Evolutionary conservation across 2,113 vertebrate species (phyloP).

Genomic region (Leuciscus idus): DNA sequence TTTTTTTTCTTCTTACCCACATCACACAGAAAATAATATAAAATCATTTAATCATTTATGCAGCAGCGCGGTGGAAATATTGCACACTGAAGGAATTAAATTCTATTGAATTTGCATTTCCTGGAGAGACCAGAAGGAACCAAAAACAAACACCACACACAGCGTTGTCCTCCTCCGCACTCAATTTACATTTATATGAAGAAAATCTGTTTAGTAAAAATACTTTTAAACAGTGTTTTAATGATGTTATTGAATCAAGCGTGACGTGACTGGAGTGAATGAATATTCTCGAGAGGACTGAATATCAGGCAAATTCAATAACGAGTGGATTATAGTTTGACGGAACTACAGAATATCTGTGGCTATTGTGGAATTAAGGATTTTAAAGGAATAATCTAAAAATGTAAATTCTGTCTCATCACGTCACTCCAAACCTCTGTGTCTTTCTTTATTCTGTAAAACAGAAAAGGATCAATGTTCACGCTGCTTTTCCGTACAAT

Average conservation of each 20-base stretch:
- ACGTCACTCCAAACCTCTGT: background rate
- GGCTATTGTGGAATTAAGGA: background rate
- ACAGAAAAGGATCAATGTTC: too few relatives aligned
- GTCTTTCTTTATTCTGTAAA: too few relatives aligned
- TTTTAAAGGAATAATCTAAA: background rate
- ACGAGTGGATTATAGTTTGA: background rate
- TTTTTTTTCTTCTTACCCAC: background rate
- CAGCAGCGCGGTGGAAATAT: background rate
- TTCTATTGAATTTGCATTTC: slow-evolving; percentile 14
- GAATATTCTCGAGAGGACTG: background rate
- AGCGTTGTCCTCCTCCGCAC: background rate
- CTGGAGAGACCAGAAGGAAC: background rate
- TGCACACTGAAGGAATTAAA: background rate
- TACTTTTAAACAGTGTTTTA: background rate
- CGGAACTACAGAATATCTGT: background rate
- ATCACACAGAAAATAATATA: background rate
- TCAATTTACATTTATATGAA: slow-evolving; percentile 26
- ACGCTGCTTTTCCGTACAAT: background rate
- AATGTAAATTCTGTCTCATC: background rate
- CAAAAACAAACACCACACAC: background rate
- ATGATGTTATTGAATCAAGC: background rate
- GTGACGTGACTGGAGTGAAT: background rate
- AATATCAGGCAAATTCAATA: background rate
- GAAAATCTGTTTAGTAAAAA: background rate
- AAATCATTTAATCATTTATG: slow-evolving; percentile 4